Conservation (phyloP, 2,113 vertebrate species). For the Etheostoma spectabile region DNA sequence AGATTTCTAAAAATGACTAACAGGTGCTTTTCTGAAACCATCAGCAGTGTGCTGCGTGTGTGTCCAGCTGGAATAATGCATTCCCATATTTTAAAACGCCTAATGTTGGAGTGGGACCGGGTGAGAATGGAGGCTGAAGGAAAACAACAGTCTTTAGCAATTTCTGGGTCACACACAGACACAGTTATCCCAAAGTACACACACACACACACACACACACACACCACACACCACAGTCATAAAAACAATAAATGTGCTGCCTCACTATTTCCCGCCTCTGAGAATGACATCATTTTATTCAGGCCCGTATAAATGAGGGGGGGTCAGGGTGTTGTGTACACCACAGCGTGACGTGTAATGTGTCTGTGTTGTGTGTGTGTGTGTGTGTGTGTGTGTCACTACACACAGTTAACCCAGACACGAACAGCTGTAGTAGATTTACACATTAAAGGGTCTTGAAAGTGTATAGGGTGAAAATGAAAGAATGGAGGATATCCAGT, state of each 20-base stretch:
- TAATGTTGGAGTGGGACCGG: background rate
- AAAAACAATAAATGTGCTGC: background rate
- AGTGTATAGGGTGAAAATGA: no score
- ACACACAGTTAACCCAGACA: no score
- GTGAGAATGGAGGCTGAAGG: background rate
- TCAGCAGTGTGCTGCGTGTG: background rate
- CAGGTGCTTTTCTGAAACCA: background rate
- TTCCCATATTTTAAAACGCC: background rate
- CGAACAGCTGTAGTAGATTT: no score
- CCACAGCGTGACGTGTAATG: background rate
- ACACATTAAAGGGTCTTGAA: no score
- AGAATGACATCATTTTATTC: conserved; percentile 8
- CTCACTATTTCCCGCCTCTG: conserved; percentile 6
- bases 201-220: no score
- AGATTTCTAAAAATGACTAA: background rate
- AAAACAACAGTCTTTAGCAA: background rate
- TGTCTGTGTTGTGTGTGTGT: no score
- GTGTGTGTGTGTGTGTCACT: no score
- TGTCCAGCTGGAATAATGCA: background rate
- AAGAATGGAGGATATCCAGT: no score
- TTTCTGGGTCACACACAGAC: background rate
- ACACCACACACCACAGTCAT: conserved; percentile 1
- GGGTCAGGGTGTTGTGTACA: background rate
- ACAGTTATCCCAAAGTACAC: conserved; percentile 12
- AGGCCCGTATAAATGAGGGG: conserved; percentile 8